These are phyloP conservation scores for Aphaenogaster rudis DNA, from an alignment of 1,140 invertebrate genomes.

Conservation along the genomic window DNA sequence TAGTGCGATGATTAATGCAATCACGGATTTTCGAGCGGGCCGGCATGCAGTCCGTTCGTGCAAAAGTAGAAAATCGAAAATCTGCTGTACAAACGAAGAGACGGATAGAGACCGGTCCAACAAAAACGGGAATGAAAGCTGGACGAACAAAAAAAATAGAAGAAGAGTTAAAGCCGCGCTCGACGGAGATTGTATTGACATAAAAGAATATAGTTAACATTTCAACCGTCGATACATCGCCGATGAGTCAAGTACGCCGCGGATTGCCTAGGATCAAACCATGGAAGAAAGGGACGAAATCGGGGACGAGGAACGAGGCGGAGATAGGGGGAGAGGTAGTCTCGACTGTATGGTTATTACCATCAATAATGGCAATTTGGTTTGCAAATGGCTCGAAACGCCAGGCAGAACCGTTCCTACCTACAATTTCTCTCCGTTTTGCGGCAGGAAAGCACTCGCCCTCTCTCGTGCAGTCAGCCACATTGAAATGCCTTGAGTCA, in stretches of 20 bases:
- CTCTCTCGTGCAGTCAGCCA: constrained; percentile 81
- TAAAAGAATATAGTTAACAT: constrained; percentile 75
- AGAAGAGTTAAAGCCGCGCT: neutral
- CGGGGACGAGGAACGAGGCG: constrained; percentile 15
- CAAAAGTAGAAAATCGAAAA: constrained; percentile 53
- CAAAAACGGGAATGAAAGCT: constrained; percentile 25
- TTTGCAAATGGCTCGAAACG: constrained; percentile 86
- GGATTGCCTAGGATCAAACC: constrained; percentile 55
- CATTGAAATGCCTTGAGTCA: constrained; percentile 86
- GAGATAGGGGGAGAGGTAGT: constrained; percentile 65
- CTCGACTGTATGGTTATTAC: constrained; percentile 86
- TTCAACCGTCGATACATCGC: constrained; percentile 71
- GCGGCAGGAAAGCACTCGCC: constrained; percentile 81
- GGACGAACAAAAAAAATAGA: constrained; percentile 11
- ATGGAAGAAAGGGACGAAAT: constrained; percentile 45
- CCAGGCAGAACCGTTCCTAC: constrained; percentile 82
- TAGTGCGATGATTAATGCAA: constrained; percentile 64
- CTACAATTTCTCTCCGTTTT: constrained; percentile 86
- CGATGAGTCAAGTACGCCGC: constrained; percentile 61
- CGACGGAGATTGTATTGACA: constrained; percentile 66
- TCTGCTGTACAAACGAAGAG: constrained; percentile 57
- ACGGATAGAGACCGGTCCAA: constrained; percentile 1
- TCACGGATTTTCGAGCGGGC: constrained; percentile 40
- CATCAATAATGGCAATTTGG: constrained; percentile 87
- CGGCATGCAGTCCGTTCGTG: neutral